phyloP scores from a whole-genome alignment of 2,113 vertebrate species.

The Psammodynastes pulverulentus region DNA sequence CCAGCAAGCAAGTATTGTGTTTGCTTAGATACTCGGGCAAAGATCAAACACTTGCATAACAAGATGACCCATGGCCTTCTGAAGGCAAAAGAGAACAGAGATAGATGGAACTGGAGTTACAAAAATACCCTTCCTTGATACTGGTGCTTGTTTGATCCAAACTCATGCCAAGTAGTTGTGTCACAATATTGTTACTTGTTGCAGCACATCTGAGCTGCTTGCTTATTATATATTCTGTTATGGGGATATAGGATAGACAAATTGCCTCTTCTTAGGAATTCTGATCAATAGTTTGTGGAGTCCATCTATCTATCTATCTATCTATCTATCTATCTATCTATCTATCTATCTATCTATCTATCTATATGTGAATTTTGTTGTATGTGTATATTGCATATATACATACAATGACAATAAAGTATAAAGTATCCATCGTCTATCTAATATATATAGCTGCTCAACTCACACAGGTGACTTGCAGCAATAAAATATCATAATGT shows the following conservation, averaged over 20 bases:
- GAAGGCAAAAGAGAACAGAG: neutral
- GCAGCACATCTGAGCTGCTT: neutral
- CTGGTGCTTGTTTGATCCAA: neutral
- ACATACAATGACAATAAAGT: no score
- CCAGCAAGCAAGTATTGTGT: neutral
- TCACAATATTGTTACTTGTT: neutral
- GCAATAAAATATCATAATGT: neutral
- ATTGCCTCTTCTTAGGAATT: neutral
- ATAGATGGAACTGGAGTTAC: neutral
- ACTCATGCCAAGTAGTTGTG: no score
- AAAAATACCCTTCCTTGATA: neutral
- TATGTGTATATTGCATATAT: no score
- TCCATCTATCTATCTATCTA: neutral
- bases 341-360: no score
- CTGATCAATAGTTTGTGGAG: no score
- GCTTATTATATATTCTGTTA: neutral
- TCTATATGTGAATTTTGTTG: no score
- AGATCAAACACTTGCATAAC: neutral
- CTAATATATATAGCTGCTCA: neutral
- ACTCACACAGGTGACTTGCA: neutral
- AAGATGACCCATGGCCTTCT: neutral
- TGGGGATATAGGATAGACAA: neutral
- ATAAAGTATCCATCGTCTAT: no score
- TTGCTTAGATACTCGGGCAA: neutral
- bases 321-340: no score